Percentiles rank a stretch among this genome's conserved stretches.
Evolutionary conservation across 37 sponge, comb jelly and placozoan genomes (phyloP).

Genomic region (Cliona cf. orientalis): DNA sequence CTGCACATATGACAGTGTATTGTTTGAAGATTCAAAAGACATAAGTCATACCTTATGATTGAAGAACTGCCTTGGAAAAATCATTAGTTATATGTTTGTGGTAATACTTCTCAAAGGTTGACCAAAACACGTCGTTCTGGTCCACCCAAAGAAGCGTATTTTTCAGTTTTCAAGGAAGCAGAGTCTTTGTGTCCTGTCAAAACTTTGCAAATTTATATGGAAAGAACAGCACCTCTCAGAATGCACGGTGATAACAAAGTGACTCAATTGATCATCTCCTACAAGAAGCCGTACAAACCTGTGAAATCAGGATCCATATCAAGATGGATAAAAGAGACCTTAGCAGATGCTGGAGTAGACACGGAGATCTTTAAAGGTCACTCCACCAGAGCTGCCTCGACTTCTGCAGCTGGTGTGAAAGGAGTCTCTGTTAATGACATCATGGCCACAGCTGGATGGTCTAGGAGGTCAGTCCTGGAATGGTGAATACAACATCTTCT

Average conservation of each 20-base stretch:
- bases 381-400: constrained; percentile 34
- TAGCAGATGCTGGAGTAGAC: constrained; percentile 32
- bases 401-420: constrained; percentile 14
- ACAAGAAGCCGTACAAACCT: constrained; percentile 22
- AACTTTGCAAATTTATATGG: neutral
- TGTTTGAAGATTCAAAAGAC: too few species aligned
- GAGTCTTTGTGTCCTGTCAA: neutral
- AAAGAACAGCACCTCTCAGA: neutral
- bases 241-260: neutral
- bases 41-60: too few species aligned
- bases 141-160: neutral
- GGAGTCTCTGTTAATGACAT: constrained; percentile 31
- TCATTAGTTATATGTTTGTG: too few species aligned
- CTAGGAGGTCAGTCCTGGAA: constrained; percentile 1
- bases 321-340: constrained; percentile 11
- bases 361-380: constrained; percentile 31
- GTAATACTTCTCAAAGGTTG: constrained; percentile 15
- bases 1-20: neutral
- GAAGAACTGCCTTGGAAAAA: too few species aligned
- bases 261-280: constrained; percentile 20
- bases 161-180: neutral
- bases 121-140: neutral
- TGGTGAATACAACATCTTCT: neutral
- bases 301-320: constrained; percentile 8
- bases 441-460: constrained; percentile 14